Evolutionary conservation across 2,888 invertebrate species (phyloP), one percentile per base, ranked within the genome.

Genomic region (Eupithecia tripunctaria): DNA sequence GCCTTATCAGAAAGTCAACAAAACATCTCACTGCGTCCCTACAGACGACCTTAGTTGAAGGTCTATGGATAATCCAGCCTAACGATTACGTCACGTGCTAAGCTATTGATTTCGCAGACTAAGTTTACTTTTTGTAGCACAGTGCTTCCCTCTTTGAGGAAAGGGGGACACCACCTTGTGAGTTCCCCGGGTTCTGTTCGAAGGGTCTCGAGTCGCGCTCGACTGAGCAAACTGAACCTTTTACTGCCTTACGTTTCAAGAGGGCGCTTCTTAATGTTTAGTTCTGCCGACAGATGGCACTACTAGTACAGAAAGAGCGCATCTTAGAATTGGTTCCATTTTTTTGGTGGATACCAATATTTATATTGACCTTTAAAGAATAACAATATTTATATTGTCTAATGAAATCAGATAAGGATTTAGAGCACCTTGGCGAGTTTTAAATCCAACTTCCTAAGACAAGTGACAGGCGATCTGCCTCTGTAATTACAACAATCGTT

Each of bases 111-210:
- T 78, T 76, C 74, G 67, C 73, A 70, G 73, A 74, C 70, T 72
- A 68, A 56, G 73, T 73, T 67, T 63, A 18, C 4, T 3, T n/a
- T n/a, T 63, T 62, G 59, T 56, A 47, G 63, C 65, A 62, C 68
- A 67, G 78, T 78, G 76, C 71, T 51, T 77, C 79, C 79, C 76
- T 78, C 79, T 79, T 32, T 68, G 67, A n/a, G 38, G 65, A 64
- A 74, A 64, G 64, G 38, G 32, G 8, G 68, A 72, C 59, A 79
- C 75, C 75, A 73, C 77, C 72, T 73, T 67, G 27, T 41, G 71
- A 66, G 29, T 2, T 64, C 25, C 25, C 25, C 10, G 59, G 47
- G 71, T 51, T 27, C 25, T 43, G 43, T 70, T 18, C 8, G 29
- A 51, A 65, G 60, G 71, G 70, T 38, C 41, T 67, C 43, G 56